Evolutionary conservation across 2,113 vertebrate genomes (phyloP), one percentile per base, ranked within the genome.

Genomic region (Coregonus clupeaformis): DNA sequence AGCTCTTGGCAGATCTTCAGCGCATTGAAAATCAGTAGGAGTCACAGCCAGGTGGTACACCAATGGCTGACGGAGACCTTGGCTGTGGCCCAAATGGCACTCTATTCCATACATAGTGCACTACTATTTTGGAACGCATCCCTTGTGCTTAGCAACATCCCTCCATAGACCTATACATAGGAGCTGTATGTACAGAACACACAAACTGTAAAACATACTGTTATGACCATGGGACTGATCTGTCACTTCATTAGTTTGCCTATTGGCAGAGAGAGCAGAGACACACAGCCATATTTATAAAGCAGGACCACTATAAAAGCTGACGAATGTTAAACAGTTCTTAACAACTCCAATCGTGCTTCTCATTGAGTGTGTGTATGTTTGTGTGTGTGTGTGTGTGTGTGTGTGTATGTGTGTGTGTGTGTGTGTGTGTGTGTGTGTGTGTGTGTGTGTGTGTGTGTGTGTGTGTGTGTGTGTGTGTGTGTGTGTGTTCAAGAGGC

Each of bases 31-130:
- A 78, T 71, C 73, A 76, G 29, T 25, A 42, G 6, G 52, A 64
- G 62, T 65, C 68, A 55, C 24, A 30, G 55, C 79, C 81, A 81
- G 81, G 77, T 80, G 69, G 74, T 69, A 27, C 64, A 71, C 71
- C 64, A 72, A 78, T 72, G 69, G 73, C 47, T 64, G 52, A 29
- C 14, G 63, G 24, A 49, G 14, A 49, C 11, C 3, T 49, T 16
- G 1, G 18, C 52, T 78, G 30, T 72, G 73, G 20, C 71, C 65
- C 60, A 59, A 49, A 49, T 62, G 6, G 1, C 59, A n/a, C 18
- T 6, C 18, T 62, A 24, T n/a, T 24, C 59, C 59, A n/a, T 25
- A 62, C 3, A 25, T 62, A 36, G 32, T 36, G 32, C 32, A 36
- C n/a, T n/a, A n/a, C n/a, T n/a, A n/a, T n/a, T n/a, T n/a, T n/a